These are phyloP conservation scores for Cyanoramphus novaezelandiae DNA, from an alignment of 2,113 vertebrate species.

Conservation along the genomic window DNA sequence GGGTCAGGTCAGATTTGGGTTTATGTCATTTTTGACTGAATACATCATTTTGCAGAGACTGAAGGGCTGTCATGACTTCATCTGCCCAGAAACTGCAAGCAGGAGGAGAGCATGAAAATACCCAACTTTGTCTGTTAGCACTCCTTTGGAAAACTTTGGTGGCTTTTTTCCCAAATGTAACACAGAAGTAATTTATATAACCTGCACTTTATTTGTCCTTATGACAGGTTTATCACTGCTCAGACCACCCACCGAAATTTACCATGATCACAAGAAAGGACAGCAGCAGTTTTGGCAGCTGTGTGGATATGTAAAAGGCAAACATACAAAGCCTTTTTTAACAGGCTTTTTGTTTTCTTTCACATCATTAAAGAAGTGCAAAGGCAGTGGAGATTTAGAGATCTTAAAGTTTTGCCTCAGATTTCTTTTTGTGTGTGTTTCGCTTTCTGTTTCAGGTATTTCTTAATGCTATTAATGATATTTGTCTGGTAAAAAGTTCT, in stretches of 20 bases:
- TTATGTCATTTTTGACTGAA: not conserved
- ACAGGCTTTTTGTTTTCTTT: not conserved
- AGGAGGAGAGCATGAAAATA: not conserved
- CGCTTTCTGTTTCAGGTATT: not conserved
- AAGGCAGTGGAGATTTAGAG: not conserved
- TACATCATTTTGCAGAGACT: fast-evolving
- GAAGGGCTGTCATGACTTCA: not conserved
- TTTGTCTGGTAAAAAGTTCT: not conserved
- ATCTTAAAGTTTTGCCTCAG: not conserved
- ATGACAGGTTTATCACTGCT: fast-evolving
- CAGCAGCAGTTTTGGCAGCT: not conserved
- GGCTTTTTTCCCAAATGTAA: not conserved
- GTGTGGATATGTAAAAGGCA: not conserved
- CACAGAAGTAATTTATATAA: not conserved
- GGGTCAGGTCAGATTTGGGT: not conserved
- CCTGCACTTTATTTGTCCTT: fast-evolving
- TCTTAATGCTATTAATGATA: not conserved
- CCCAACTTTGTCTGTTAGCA: not conserved
- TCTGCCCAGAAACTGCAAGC: not conserved
- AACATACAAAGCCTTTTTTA: not conserved
- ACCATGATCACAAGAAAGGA: not conserved
- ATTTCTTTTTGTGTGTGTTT: not conserved
- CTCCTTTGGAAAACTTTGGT: fast-evolving
- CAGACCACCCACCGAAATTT: not conserved
- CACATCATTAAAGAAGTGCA: not conserved